Percentiles rank a stretch among this genome's conserved stretches.
Conservation (phyloP, 1,140 invertebrate species). For the Helicoverpa armigera region DNA sequence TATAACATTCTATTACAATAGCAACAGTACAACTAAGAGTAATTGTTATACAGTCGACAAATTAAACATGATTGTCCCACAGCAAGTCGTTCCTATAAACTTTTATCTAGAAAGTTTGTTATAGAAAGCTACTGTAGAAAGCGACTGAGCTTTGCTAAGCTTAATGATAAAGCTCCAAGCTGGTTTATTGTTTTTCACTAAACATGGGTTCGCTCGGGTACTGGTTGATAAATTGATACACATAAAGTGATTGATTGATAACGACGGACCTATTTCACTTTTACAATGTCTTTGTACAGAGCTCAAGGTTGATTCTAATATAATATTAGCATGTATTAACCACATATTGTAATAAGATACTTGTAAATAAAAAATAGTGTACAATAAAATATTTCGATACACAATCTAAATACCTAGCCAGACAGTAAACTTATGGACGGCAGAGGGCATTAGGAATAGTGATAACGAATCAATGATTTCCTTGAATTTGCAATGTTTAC, state of each 20-base stretch:
- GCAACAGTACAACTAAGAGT: too few relatives aligned
- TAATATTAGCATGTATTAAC: too few relatives aligned
- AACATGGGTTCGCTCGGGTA: too few relatives aligned
- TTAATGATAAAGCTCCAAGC: slow-evolving; percentile 25
- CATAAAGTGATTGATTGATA: too few relatives aligned
- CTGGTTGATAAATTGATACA: too few relatives aligned
- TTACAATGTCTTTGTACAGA: too few relatives aligned
- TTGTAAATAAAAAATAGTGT: too few relatives aligned
- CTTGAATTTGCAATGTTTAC: slow-evolving; percentile 21
- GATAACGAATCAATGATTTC: slow-evolving; percentile 49
- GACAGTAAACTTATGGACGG: background rate
- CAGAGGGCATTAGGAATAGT: slow-evolving; percentile 6
- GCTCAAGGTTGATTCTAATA: too few relatives aligned
- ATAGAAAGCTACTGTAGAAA: slow-evolving; percentile 24
- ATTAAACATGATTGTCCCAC: background rate
- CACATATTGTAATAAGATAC: too few relatives aligned
- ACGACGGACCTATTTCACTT: too few relatives aligned
- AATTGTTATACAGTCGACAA: too few relatives aligned
- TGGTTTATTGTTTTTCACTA: slow-evolving; percentile 31
- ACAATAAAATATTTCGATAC: background rate
- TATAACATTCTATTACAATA: too few relatives aligned
- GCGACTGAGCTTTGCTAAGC: slow-evolving; percentile 1
- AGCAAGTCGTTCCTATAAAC: background rate
- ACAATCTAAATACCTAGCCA: background rate
- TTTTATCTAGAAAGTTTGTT: slow-evolving; percentile 27